These are phyloP conservation scores for Rhabdophis nuchalis DNA, from an alignment of 2,797 vertebrate species.

Conservation along the genomic window DNA sequence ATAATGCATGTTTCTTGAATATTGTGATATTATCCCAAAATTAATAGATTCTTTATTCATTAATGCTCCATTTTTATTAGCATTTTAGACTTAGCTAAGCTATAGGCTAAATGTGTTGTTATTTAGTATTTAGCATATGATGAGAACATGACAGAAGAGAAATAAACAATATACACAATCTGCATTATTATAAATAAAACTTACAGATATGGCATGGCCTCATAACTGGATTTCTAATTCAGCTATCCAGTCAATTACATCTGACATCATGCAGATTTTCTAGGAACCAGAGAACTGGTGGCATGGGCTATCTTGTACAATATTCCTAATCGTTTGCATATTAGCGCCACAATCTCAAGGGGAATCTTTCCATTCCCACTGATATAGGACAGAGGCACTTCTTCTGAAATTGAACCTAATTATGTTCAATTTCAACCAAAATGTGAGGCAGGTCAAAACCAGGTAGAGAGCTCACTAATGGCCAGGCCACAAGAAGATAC, in stretches of 20 bases:
- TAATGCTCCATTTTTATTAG: not conserved
- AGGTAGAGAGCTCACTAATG: not conserved
- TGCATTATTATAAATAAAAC: not conserved
- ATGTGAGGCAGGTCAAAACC: not conserved
- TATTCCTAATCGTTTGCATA: not conserved
- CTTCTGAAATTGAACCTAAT: not conserved
- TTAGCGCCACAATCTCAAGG: not conserved
- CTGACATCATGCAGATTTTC: not conserved
- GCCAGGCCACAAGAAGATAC: not conserved
- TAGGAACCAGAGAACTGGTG: not conserved
- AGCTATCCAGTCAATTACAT: not conserved
- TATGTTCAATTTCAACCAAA: not conserved
- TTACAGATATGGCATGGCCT: not conserved
- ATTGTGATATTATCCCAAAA: not conserved
- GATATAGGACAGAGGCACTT: not conserved
- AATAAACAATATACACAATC: not conserved
- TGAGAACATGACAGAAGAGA: not conserved
- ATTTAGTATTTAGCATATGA: not conserved
- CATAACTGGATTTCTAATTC: not conserved
- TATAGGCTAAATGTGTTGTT: not conserved
- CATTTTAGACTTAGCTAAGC: not conserved
- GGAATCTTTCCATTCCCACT: not conserved
- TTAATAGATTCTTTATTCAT: not conserved
- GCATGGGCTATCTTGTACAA: not conserved
- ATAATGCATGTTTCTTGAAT: not conserved